Evolutionary conservation across 2,888 invertebrate species (phyloP), one percentile per base, ranked within the genome.

Genomic region (Leuctra nigra): DNA sequence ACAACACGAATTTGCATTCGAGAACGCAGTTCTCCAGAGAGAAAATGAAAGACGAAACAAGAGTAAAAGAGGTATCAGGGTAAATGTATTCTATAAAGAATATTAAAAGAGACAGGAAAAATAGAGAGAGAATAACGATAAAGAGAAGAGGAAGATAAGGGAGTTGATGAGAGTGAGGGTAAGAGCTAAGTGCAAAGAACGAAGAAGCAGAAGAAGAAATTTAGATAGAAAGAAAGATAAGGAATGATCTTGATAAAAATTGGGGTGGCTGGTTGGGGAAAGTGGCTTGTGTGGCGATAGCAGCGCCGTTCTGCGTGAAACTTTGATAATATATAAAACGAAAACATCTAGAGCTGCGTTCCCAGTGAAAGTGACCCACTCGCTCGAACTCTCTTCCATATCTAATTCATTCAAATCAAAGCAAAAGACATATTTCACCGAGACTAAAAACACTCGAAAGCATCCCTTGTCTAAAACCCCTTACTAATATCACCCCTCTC

Each of bases 1-100:
- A 54, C 58, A 58, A 58, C 58, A 58, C 53, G 58, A 58, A 58
- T 58, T 58, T 58, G 58, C 58, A 58, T 58, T 55, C 55, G 44
- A 58, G n/a, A 58, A 58, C 55, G 53, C 46, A 35, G 58, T 52
- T 20, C 16, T 23, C 22, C n/a, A n/a, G 3, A 16, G 9, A 50
- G 50, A 50, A 50, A 50, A 50, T 50, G 47, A 50, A 50, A 50
- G 50, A 50, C 50, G 33, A 33, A 50, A 50, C 50, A 50, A 50
- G 50, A 35, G 33, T 50, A 33, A 50, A 36, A 50, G 50, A 35
- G 50, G 50, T 50, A 50, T 50, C 35, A 50, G 33, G 50, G 50
- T 50, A 50, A 50, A 50, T 33, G 50, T 50, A 16, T 23, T n/a
- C 29, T 20, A 48, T 29, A 50, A 50, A 50, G n/a, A 55, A 38